These are phyloP conservation scores for Oreohelix idahoensis DNA, from an alignment of 1,140 invertebrate species.

Conservation along the genomic window DNA sequence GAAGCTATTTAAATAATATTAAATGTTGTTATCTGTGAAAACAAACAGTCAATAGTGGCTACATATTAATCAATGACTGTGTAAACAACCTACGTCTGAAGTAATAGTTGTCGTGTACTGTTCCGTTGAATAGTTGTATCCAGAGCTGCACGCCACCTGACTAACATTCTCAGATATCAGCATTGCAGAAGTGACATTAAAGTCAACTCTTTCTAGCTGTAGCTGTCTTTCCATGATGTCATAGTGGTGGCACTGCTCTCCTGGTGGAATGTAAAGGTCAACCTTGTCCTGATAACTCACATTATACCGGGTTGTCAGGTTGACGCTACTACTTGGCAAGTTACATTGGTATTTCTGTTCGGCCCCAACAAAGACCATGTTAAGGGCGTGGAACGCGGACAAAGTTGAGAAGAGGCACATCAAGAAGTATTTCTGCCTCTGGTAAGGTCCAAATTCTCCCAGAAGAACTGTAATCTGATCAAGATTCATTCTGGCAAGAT, in stretches of 20 bases:
- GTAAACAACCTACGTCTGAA: slow-evolving; percentile 35
- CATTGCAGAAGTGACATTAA: not conserved
- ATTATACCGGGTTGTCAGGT: slow-evolving; percentile 10
- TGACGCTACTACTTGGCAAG: slow-evolving; percentile 35
- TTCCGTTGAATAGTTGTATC: slow-evolving; percentile 36
- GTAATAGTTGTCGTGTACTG: slow-evolving; percentile 41
- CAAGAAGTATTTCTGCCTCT: slow-evolving; percentile 86
- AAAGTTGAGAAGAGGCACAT: slow-evolving; percentile 85
- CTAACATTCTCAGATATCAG: not conserved
- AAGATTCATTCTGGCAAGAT: slow-evolving; percentile 80
- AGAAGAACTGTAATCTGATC: slow-evolving; percentile 88
- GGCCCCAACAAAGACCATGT: slow-evolving; percentile 79
- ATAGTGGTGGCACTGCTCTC: slow-evolving; percentile 25
- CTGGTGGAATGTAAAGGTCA: slow-evolving; percentile 36
- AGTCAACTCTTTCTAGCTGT: not conserved
- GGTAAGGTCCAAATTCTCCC: slow-evolving; percentile 91
- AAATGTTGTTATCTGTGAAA: no score
- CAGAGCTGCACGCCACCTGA: slow-evolving; percentile 17
- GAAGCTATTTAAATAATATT: no score
- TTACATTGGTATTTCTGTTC: slow-evolving; percentile 49
- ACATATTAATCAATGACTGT: no score
- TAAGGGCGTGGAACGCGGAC: slow-evolving; percentile 85
- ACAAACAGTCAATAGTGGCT: no score
- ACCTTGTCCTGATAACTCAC: slow-evolving; percentile 32
- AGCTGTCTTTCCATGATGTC: not conserved